These are phyloP conservation scores for Rutilus rutilus DNA, from an alignment of 2,113 vertebrate species.

Conservation along the genomic window DNA sequence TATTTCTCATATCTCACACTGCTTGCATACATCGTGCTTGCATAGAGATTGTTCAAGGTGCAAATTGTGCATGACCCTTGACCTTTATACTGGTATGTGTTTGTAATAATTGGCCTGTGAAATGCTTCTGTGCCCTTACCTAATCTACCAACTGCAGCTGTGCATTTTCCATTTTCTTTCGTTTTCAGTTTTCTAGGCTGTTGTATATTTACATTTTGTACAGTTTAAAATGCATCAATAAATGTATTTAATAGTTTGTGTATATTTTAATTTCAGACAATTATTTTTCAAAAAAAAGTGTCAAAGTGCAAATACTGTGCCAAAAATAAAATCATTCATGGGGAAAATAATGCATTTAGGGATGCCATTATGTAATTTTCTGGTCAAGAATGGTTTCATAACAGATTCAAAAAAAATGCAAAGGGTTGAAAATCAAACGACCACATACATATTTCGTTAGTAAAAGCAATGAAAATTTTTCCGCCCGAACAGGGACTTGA, in stretches of 20 bases:
- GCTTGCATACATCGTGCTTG: not conserved
- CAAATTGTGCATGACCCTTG: constrained; percentile 38
- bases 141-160: constrained; percentile 17
- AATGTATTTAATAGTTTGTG: constrained; percentile 41
- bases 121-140: constrained; percentile 24
- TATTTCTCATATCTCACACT: not conserved
- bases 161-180: constrained; percentile 13
- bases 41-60: not conserved
- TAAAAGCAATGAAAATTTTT: not conserved
- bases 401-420: too few relatives aligned
- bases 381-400: too few relatives aligned
- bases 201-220: constrained; percentile 76
- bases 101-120: constrained; percentile 6
- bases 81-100: constrained; percentile 16
- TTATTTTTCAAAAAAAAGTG: not conserved
- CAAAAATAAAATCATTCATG: too few relatives aligned
- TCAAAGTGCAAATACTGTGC: not conserved
- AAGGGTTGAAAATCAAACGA: not conserved
- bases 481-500: constrained; percentile 94
- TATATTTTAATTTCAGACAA: not conserved
- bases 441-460: not conserved
- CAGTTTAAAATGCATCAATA: constrained; percentile 74
- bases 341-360: too few relatives aligned
- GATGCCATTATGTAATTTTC: too few relatives aligned
- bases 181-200: constrained; percentile 60